phyloP scores from a whole-genome alignment of 2,888 invertebrate genomes.

The Tolmerus cingulatus region DNA sequence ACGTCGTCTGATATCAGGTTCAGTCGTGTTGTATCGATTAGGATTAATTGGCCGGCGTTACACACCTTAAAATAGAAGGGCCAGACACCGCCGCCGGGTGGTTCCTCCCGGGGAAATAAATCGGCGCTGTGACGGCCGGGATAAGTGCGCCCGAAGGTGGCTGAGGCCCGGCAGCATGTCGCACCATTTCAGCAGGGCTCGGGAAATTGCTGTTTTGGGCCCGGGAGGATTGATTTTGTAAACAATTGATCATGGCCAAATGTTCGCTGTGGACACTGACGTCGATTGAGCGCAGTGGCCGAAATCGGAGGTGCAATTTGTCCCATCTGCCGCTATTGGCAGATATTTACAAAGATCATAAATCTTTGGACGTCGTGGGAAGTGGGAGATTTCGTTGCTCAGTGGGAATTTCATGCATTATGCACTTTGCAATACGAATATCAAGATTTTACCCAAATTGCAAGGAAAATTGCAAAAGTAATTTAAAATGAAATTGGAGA shows the following conservation, averaged over 20 bases:
- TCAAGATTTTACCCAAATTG: neutral
- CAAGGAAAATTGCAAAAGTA: neutral
- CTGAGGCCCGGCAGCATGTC: neutral
- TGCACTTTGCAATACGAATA: neutral
- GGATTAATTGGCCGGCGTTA: conserved; percentile 23
- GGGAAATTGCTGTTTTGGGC: neutral
- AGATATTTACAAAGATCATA: neutral
- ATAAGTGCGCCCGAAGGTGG: neutral
- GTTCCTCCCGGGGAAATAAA: neutral
- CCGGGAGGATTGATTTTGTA: conserved; percentile 25
- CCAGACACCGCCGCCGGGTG: neutral
- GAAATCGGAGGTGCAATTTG: conserved; percentile 24
- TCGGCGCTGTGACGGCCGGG: neutral
- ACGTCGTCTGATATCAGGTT: neutral
- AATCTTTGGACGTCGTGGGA: conserved; percentile 14
- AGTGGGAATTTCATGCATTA: neutral
- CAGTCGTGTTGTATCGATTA: conserved; percentile 33
- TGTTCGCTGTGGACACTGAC: conserved; percentile 4
- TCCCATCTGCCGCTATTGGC: conserved; percentile 35
- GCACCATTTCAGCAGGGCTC: neutral
- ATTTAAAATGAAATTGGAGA: neutral
- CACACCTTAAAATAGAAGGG: neutral
- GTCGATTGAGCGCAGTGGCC: neutral
- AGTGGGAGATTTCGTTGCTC: neutral
- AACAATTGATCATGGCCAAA: conserved; percentile 32